These are phyloP conservation scores for Xenopus laevis DNA, from an alignment of 2,113 vertebrate genomes.

Conservation along the genomic window DNA sequence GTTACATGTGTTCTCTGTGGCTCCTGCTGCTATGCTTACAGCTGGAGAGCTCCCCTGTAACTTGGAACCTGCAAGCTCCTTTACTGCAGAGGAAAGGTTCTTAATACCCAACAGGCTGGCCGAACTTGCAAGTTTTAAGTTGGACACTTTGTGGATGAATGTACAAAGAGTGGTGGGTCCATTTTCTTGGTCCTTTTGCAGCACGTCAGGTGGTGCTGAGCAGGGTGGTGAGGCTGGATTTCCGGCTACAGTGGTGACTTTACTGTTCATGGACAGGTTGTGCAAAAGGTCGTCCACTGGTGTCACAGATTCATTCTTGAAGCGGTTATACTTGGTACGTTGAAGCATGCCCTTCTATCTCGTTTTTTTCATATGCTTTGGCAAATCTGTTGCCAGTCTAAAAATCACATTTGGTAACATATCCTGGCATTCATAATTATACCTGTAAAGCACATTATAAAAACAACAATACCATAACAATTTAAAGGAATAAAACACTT, in stretches of 20 bases:
- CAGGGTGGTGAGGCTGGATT: constrained; percentile 78
- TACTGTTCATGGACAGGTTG: constrained; percentile 93
- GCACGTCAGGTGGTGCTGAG: constrained; percentile 74
- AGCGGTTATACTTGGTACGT: constrained; percentile 99
- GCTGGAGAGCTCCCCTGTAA: constrained; percentile 81
- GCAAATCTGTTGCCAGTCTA: constrained; percentile 79
- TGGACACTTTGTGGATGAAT: constrained; percentile 96
- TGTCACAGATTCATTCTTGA: constrained; percentile 99
- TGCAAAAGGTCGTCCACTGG: constrained; percentile 96
- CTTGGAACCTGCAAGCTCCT: constrained; percentile 93
- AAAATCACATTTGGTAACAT: constrained; percentile 82
- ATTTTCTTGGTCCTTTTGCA: constrained; percentile 81
- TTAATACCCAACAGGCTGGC: constrained; percentile 87
- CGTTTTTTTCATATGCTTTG: constrained; percentile 79
- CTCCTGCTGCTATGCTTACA: constrained; percentile 68
- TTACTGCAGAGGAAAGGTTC: constrained; percentile 89
- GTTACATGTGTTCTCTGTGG: constrained; percentile 77
- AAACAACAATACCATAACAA: constrained; percentile 40
- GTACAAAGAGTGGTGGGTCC: constrained; percentile 89
- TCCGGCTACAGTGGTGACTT: constrained; percentile 80
- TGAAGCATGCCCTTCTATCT: constrained; percentile 98
- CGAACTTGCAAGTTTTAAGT: constrained; percentile 92
- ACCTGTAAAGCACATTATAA: constrained; percentile 52
- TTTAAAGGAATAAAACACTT: constrained; percentile 34
- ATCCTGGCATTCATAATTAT: constrained; percentile 72